Conservation (phyloP, 1,140 invertebrate species). For the Sycophaga agraensis region DNA sequence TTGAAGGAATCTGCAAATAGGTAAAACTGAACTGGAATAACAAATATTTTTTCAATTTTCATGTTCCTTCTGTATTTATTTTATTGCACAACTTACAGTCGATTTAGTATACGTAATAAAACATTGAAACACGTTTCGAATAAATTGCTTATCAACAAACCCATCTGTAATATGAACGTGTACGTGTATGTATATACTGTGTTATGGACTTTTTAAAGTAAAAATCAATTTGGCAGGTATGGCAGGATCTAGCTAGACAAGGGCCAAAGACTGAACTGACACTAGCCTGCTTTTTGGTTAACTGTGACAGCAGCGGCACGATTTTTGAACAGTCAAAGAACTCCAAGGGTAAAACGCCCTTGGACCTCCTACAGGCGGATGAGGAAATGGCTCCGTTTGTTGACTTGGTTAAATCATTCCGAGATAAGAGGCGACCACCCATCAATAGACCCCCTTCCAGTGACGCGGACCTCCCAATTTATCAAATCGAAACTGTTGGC, state of each 20-base stretch:
- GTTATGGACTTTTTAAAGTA: no score
- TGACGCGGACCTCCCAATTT: conserved; percentile 27
- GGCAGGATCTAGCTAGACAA: conserved; percentile 49
- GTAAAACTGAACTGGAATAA: no score
- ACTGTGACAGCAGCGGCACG: conserved; percentile 41
- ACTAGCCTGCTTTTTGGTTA: conserved; percentile 48
- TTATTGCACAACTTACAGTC: no score
- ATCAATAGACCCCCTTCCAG: neutral
- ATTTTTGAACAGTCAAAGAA: conserved; percentile 62
- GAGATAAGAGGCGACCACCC: conserved; percentile 34
- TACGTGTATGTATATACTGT: no score
- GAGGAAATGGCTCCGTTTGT: conserved; percentile 38
- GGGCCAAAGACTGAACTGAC: conserved; percentile 47
- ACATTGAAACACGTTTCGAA: no score
- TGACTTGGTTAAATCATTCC: conserved; percentile 48
- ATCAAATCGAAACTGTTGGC: conserved; percentile 32
- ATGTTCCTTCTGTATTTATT: no score
- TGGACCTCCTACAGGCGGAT: conserved; percentile 59
- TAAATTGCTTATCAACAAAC: no score
- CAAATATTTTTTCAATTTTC: no score
- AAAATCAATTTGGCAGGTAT: conserved; percentile 47
- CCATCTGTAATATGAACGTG: no score
- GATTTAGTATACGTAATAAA: no score
- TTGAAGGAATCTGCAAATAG: no score
- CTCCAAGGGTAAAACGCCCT: conserved; percentile 65